Evolutionary conservation across 2,113 vertebrate genomes (phyloP).

Genomic region (Taxidea taxus): DNA sequence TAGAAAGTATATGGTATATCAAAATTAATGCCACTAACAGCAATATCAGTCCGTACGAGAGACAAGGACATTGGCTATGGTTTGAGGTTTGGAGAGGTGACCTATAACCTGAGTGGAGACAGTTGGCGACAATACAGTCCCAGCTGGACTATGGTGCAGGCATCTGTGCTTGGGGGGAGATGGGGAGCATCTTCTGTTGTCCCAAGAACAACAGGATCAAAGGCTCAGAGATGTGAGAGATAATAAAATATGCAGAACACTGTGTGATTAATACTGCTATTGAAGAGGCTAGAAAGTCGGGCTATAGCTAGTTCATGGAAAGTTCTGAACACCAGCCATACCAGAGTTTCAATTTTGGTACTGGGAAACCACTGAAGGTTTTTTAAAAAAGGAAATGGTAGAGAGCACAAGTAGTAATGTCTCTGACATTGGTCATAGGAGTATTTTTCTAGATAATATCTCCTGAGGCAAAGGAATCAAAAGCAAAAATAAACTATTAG

Average conservation of each 20-base stretch:
- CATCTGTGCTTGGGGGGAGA: neutral
- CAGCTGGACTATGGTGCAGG: neutral
- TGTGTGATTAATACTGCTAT: neutral
- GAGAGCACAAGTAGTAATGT: neutral
- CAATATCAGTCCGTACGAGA: neutral
- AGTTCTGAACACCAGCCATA: neutral
- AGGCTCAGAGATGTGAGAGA: neutral
- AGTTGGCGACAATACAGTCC: neutral
- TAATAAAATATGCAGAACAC: neutral
- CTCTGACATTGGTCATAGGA: neutral
- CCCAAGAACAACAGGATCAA: neutral
- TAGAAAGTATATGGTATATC: neutral
- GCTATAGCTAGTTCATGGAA: neutral
- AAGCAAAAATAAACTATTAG: neutral
- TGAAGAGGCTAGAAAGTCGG: neutral
- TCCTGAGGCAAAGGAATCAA: neutral
- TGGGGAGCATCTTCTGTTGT: too few species aligned
- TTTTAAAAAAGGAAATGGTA: neutral
- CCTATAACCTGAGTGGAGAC: neutral
- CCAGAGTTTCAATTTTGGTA: neutral
- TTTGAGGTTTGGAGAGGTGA: neutral
- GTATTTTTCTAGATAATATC: neutral
- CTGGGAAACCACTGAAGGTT: neutral
- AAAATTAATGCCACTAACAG: neutral
- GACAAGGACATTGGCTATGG: neutral